Evolutionary conservation across 2,113 vertebrate species (phyloP), one percentile per base, ranked within the genome.

Genomic region (Pao palembangensis): DNA sequence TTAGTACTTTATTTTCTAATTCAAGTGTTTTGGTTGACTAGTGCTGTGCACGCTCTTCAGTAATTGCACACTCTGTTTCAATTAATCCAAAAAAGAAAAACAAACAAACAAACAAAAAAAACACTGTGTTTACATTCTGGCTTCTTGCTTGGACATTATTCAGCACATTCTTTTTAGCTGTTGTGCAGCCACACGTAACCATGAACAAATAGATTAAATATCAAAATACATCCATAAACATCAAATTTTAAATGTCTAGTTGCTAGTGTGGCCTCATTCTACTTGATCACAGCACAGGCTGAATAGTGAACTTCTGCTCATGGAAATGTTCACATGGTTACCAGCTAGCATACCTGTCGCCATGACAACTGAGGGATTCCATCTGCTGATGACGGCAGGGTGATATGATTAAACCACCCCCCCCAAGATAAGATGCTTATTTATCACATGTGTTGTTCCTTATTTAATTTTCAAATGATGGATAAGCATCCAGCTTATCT

Each of bases 1-100:
- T 76, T 62, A 73, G 59, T 46, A 31, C 31, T 74, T 74, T 54
- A 52, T 76, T 75, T 68, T 78, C 51, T 60, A 17, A 25, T 47
- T 56, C 51, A 67, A 54, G 16, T 31, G 44, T 55, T 68, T 68
- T 71, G 64, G 71, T 52, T 54, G 52, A 65, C 79, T 79, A 83
- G 61, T 85, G 87, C 88, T 85, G 76, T 17, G 77, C 69, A 73
- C 48, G 76, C 69, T 86, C 55, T 81, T 77, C 58, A 3, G 64
- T 83, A 89, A 89, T 84, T 75, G 62, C 61, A 48, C 51, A 31
- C 62, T 91, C 83, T 61, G 71, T 91, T 83, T 88, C 75, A 68
- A 84, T 89, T 82, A 82, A 71, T 64, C 52, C 50, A 1, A 3
- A 55, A 25, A 73, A 79, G 78, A 38, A 38, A 38, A 2, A 2